phyloP scores from a whole-genome alignment of 2,113 vertebrate species.

The Paraplagusia blochii region DNA sequence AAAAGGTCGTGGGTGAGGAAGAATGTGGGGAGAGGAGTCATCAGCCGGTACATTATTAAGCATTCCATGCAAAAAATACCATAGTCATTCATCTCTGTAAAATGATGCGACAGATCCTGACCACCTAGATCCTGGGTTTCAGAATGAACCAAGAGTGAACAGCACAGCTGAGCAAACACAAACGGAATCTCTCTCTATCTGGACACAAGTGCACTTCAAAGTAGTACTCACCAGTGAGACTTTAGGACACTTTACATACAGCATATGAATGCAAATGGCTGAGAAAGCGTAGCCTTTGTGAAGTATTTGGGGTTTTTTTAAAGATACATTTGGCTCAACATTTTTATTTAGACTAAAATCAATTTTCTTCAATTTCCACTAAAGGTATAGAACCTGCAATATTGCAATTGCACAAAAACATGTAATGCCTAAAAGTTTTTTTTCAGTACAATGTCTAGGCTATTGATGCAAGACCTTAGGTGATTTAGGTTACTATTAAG shows the following conservation, averaged over 20 bases:
- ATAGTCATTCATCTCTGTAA: slow-evolving; percentile 67
- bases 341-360: too few species aligned
- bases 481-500: too few species aligned
- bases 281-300: too few species aligned
- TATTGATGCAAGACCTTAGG: too few species aligned
- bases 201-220: not conserved
- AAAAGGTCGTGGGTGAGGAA: slow-evolving; percentile 38
- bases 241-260: not conserved
- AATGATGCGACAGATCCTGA: slow-evolving; percentile 65
- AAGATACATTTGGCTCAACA: too few species aligned
- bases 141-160: slow-evolving; percentile 76
- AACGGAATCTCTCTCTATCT: not conserved
- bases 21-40: slow-evolving; percentile 21
- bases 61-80: slow-evolving; percentile 82
- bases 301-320: too few species aligned
- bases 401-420: too few species aligned
- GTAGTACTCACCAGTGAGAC: not conserved
- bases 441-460: too few species aligned
- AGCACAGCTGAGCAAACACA: slow-evolving; percentile 44
- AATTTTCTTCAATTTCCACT: too few species aligned
- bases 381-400: too few species aligned
- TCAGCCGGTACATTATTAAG: slow-evolving; percentile 72
- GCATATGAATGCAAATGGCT: not conserved
- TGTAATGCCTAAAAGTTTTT: too few species aligned
- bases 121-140: slow-evolving; percentile 65